phyloP scores from a whole-genome alignment of 2,888 invertebrate genomes.

The Eristalinus sepulchralis region DNA sequence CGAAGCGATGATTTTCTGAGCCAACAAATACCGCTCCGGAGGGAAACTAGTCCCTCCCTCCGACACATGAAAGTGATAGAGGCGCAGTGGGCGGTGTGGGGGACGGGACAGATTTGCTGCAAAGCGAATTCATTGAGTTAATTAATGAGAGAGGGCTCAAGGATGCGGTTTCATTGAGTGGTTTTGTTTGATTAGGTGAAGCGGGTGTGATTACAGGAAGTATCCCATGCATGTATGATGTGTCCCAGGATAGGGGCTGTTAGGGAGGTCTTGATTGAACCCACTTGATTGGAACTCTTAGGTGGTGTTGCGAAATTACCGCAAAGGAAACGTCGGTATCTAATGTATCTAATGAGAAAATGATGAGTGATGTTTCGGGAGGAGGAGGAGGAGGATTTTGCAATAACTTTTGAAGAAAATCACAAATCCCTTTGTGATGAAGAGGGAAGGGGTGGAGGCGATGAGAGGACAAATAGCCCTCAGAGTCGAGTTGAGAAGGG shows the following conservation, averaged over 20 bases:
- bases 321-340: constrained; percentile 18
- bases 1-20: constrained; percentile 51
- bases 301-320: constrained; percentile 18
- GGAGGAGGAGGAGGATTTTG: background rate
- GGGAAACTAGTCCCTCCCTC: constrained; percentile 10
- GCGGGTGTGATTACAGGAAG: constrained; percentile 23
- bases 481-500: background rate
- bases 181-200: constrained; percentile 61
- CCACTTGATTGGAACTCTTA: constrained; percentile 27
- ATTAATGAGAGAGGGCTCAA: constrained; percentile 43
- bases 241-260: background rate
- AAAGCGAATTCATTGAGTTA: constrained; percentile 56
- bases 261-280: background rate
- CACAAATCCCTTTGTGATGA: background rate
- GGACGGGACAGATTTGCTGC: constrained; percentile 24
- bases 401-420: background rate
- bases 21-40: constrained; percentile 47
- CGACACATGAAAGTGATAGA: background rate
- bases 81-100: background rate
- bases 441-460: background rate
- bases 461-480: background rate
- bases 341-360: constrained; percentile 36
- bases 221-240: background rate
- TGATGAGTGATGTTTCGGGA: background rate
- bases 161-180: constrained; percentile 48